These are phyloP conservation scores for Molossus molossus DNA, from an alignment of 2,797 vertebrate genomes.

Conservation along the genomic window DNA sequence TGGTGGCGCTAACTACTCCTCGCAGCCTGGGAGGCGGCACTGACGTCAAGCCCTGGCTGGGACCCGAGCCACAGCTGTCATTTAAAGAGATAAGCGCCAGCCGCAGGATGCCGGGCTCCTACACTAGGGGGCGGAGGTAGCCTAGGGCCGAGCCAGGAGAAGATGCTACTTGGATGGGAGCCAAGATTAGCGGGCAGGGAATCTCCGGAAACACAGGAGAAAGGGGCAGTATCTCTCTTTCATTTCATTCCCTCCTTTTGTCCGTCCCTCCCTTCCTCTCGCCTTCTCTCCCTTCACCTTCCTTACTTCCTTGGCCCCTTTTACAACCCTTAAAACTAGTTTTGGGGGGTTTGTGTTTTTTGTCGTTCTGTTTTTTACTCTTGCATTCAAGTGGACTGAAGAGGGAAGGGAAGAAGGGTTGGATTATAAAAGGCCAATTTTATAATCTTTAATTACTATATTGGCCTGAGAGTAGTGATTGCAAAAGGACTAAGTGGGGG, in stretches of 20 bases:
- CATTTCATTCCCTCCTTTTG: background rate
- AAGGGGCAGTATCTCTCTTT: rapidly evolving
- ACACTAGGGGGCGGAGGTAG: slow-evolving; percentile 64
- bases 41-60: slow-evolving; percentile 83
- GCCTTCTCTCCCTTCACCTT: background rate
- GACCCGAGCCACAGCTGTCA: slow-evolving; percentile 83
- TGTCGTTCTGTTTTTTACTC: background rate
- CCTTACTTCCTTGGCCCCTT: background rate
- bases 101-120: rapidly evolving
- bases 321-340: background rate
- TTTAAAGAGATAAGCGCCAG: slow-evolving; percentile 81
- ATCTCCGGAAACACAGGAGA: rapidly evolving
- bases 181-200: rapidly evolving
- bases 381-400: background rate
- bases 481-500: background rate
- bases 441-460: background rate
- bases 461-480: background rate
- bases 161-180: rapidly evolving
- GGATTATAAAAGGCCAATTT: background rate
- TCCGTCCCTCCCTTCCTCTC: background rate
- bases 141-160: background rate
- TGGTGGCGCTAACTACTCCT: slow-evolving; percentile 62
- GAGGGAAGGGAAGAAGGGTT: no score
- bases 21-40: slow-evolving; percentile 73
- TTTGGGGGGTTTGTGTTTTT: background rate